Evolutionary conservation across 1,140 invertebrate species (phyloP), one percentile per base, ranked within the genome.

Genomic region (Drosophila sechellia): DNA sequence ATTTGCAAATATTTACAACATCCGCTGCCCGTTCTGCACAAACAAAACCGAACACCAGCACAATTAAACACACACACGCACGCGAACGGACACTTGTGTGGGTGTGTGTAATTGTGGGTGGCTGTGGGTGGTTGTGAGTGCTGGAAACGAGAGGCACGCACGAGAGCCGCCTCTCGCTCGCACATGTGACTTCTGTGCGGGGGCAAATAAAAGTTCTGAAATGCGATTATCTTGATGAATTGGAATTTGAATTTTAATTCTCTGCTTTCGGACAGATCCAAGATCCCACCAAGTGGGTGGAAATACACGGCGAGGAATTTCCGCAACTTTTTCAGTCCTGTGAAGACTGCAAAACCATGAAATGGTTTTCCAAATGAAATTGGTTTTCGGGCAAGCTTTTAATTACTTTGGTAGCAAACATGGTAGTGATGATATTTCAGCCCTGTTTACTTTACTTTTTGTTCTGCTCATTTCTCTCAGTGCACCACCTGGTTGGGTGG

Each of bases 201-300:
- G 66, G 68, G 79, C 81, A 89, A 89, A 89, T 85, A 89, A 90
- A 86, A 90, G 85, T 90, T 90, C 77, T 90, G 85, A 90, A 89
- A 89, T 89, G 85, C 85, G 85, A 89, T 89, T 89, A 89, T 89
- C 85, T 90, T 89, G 85, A 89, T 89, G 85, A 89, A 89, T 89
- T 89, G 85, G 84, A 89, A 89, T 89, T 89, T 89, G 73, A 89
- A 89, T 89, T 89, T 89, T 89, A 89, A 89, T 89, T 89, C 79
- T 89, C 71, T 80, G 76, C 77, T 80, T 64, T 76, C 63, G 76
- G 79, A 78, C 81, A 81, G 63, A 68, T 66, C 25, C 39, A 60
- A n/a, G n/a, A n/a, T n/a, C n/a, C 15, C 45, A 50, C 27, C 55
- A 5, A 37, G n/a, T 25, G 50, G 34, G 50, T 37, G 50, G 17